Conservation (phyloP, 2,113 vertebrate genomes). For the Salminus brasiliensis region DNA sequence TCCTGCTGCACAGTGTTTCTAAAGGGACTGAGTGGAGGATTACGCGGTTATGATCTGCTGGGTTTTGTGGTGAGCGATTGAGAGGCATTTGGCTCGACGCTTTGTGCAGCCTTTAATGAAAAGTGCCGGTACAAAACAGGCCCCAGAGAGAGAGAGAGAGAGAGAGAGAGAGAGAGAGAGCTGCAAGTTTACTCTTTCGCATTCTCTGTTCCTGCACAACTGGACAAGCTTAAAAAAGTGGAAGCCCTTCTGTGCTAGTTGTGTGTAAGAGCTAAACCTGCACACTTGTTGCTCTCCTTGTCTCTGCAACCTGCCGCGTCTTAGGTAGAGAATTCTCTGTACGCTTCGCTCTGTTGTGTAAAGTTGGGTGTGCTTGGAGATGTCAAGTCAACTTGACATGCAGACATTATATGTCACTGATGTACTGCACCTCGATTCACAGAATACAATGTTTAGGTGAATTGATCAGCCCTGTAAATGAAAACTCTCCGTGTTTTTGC, state of each 20-base stretch:
- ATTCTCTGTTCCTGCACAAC: not conserved
- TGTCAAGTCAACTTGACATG: not conserved
- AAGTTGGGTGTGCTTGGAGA: not conserved
- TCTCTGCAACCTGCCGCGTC: not conserved
- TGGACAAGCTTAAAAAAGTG: not conserved
- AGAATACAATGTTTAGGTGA: not conserved
- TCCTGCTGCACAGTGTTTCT: slow-evolving; percentile 58
- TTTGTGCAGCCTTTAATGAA: slow-evolving; percentile 47
- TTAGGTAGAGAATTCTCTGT: not conserved
- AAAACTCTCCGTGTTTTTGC: not conserved
- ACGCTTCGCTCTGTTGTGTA: not conserved
- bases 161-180: slow-evolving; percentile 10
- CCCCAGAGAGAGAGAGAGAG: not conserved
- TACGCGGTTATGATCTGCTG: slow-evolving; percentile 53
- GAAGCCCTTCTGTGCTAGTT: not conserved
- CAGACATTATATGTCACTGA: not conserved
- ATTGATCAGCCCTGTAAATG: not conserved
- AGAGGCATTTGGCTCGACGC: slow-evolving; percentile 53
- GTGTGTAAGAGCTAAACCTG: not conserved
- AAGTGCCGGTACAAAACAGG: slow-evolving; percentile 41
- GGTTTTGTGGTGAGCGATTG: slow-evolving; percentile 49
- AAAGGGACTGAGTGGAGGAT: slow-evolving; percentile 58
- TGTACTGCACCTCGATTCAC: not conserved
- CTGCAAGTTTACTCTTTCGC: slow-evolving; percentile 7
- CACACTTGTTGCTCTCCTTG: not conserved